phyloP scores from a whole-genome alignment of 2,797 vertebrate genomes.

The Dryobates pubescens region DNA sequence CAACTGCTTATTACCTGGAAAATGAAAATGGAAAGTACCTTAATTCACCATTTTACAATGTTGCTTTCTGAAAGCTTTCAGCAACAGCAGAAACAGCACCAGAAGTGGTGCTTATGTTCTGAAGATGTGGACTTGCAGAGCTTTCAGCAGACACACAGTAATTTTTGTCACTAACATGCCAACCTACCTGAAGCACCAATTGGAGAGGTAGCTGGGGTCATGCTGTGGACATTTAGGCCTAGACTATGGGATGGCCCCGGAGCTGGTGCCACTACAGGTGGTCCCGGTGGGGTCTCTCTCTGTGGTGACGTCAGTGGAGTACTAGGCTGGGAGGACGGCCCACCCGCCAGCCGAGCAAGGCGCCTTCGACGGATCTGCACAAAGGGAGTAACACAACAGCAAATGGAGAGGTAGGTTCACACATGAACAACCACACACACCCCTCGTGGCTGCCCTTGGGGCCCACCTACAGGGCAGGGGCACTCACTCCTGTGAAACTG shows the following conservation, averaged over 20 bases:
- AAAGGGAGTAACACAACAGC: not conserved
- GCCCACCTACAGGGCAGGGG: too few species aligned
- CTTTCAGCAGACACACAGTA: fast-evolving
- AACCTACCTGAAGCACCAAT: conserved; percentile 92
- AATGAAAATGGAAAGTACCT: not conserved
- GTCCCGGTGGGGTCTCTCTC: conserved; percentile 94
- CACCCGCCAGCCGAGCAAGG: conserved; percentile 93
- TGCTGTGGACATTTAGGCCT: conserved; percentile 90
- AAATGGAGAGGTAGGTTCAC: fast-evolving
- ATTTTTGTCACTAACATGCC: too few species aligned
- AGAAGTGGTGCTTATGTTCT: fast-evolving
- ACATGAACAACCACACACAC: fast-evolving
- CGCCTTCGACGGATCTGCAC: conserved; percentile 94
- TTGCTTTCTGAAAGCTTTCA: not conserved
- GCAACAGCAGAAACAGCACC: not conserved
- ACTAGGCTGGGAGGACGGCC: conserved; percentile 92
- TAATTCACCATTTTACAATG: not conserved
- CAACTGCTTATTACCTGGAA: not conserved
- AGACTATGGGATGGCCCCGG: conserved; percentile 89
- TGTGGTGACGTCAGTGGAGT: conserved; percentile 97
- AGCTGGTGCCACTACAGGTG: conserved; percentile 83
- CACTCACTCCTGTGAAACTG: not conserved
- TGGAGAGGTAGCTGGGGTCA: conserved; percentile 97
- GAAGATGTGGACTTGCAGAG: not conserved
- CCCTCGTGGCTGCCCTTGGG: fast-evolving